Evolutionary conservation across 2,888 invertebrate genomes (phyloP), one percentile per base, ranked within the genome.

Genomic region (Lepidochitona cinerea): DNA sequence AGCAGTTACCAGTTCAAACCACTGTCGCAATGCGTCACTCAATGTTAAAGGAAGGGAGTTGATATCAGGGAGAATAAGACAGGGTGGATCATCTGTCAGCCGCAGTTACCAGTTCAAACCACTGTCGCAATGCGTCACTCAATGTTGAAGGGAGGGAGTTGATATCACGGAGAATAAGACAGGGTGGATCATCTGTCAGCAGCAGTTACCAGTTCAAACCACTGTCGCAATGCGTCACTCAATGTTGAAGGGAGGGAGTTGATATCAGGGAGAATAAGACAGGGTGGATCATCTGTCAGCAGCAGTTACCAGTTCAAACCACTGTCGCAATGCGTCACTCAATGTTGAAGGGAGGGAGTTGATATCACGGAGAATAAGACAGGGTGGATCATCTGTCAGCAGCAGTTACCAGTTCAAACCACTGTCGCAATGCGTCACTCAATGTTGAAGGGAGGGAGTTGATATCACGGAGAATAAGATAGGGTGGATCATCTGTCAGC

Each of bases 391-490:
- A n/a, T n/a, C 96, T 75, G n/a, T n/a, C n/a, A n/a, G n/a, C n/a
- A n/a, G n/a, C n/a, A n/a, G n/a, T n/a, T n/a, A n/a, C n/a, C n/a
- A 99, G 92, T 92, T 99, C 99, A 90, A 99, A 99, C 99, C 99
- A 99, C 89, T 99, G 99, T 74, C 98, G 92, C 76, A 99, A 92
- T 0, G 99, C 98, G 90, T 99, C 98, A 83, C 98, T 96, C 35
- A 99, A 92, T n/a, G n/a, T n/a, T n/a, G n/a, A n/a, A n/a, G n/a
- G n/a, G n/a, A n/a, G n/a, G n/a, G n/a, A n/a, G n/a, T n/a, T n/a
- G n/a, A n/a, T n/a, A n/a, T n/a, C n/a, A n/a, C n/a, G n/a, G 92
- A 0, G 99, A 98, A 90, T 99, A 41, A 41, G 18, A 18, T 49
- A n/a, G 18, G 49, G n/a, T 7, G 2, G n/a, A 29, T 59, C 9